Evolutionary conservation across 2,113 vertebrate genomes (phyloP), one percentile per base, ranked within the genome.

Genomic region (Xiphias gladius): DNA sequence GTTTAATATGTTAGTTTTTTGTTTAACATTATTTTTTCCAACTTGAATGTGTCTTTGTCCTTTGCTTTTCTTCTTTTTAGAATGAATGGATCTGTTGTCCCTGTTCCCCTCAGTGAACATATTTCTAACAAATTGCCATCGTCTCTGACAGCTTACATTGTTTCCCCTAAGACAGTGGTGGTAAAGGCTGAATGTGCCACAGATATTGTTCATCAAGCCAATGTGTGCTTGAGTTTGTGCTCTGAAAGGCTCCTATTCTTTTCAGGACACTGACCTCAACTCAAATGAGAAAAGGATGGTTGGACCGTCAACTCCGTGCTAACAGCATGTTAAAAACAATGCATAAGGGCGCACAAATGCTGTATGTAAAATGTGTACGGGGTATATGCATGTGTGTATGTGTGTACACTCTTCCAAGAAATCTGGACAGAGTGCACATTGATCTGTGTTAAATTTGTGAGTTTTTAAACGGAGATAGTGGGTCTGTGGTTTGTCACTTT

Each of bases 401-500:
- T 83, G 39, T 54, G 28, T 57, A 61, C 63, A 64, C 69, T 50
- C 67, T 84, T 82, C 82, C 84, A 76, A 81, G 75, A 92, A 86
- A 71, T 63, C 50, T 76, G 13, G 70, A 89, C 82, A 92, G 82
- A 89, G 82, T 74, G 76, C 57, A 62, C 78, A 89, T 93, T 93
- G 84, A 86, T 89, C 82, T 65, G 79, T 79, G 76, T 14, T 41
- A 65, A 43, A 79, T 81, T 68, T 84, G 70, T 76, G 77, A 52
- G 67, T 20, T 55, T 85, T 85, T 75, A 88, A 88, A 71, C 68
- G 46, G 58, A 91, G 89, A 93, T 92, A 93, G 80, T 87, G 84
- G 90, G 85, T 90, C 91, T 95, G 90, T 76, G 82, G 74, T 93
- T 76, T 91, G 89, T 94, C 87, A 91, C 88, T 92, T 88, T 83